A percentile compares a stretch with the other conserved stretches of the same genome.
These are phyloP conservation scores for Choristoneura fumiferana DNA, from an alignment of 1,140 invertebrate genomes.

Conservation along the genomic window DNA sequence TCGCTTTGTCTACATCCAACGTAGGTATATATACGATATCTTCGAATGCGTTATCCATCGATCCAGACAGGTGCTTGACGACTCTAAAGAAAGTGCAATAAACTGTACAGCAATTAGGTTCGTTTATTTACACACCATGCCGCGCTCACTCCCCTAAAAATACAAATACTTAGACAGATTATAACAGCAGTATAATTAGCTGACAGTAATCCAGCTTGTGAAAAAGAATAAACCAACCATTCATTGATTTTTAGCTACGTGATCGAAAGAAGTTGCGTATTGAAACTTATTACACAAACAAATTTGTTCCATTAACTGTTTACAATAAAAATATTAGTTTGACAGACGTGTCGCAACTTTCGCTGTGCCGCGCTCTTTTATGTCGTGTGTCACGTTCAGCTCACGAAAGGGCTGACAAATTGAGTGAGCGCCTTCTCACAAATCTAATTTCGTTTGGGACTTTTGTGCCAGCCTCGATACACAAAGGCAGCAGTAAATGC, in stretches of 20 bases:
- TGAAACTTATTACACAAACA: constrained; percentile 4
- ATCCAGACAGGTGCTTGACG: too few species aligned
- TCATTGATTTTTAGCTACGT: neutral
- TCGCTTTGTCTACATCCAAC: too few species aligned
- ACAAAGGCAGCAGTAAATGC: constrained; percentile 13
- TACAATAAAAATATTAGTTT: constrained; percentile 10
- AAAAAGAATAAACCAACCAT: neutral
- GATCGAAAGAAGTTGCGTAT: neutral
- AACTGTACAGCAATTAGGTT: too few species aligned
- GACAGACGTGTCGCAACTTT: constrained; percentile 20
- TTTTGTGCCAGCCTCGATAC: constrained; percentile 16
- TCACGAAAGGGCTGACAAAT: constrained; percentile 27
- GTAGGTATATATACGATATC: too few species aligned
- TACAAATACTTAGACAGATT: too few species aligned
- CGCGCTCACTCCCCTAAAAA: too few species aligned
- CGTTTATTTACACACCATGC: too few species aligned
- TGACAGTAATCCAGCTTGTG: neutral
- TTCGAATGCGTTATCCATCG: too few species aligned
- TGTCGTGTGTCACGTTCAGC: constrained; percentile 20
- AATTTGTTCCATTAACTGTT: neutral
- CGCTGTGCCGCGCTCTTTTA: constrained; percentile 11
- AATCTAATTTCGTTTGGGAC: constrained; percentile 25
- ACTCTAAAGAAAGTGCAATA: too few species aligned
- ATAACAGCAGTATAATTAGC: too few species aligned
- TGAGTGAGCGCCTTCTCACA: constrained; percentile 20